These are phyloP conservation scores for Sandelia bainsii DNA, from an alignment of 2,797 vertebrate species.

Conservation along the genomic window DNA sequence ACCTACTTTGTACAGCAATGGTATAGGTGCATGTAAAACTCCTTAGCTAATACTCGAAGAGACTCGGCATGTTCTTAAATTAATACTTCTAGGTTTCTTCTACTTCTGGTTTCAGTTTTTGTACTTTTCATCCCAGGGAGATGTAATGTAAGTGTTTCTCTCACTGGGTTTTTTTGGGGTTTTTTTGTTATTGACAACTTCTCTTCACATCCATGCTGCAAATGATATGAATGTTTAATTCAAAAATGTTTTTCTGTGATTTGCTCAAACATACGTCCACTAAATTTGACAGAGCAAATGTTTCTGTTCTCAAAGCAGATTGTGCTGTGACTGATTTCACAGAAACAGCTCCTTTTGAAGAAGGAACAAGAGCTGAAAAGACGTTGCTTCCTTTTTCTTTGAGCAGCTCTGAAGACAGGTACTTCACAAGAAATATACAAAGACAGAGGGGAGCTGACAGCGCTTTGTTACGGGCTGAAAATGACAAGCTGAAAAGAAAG, in stretches of 20 bases:
- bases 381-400: conserved; percentile 64
- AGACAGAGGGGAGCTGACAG: conserved; percentile 78
- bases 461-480: conserved; percentile 73
- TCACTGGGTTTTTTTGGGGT: conserved; percentile 26
- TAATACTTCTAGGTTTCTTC: conserved; percentile 19
- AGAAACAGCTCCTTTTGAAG: conserved; percentile 77
- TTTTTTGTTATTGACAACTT: conserved; percentile 19
- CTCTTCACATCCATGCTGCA: conserved; percentile 31
- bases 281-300: conserved; percentile 75
- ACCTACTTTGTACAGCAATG: conserved; percentile 32
- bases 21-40: conserved; percentile 43
- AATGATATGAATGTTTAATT: conserved; percentile 47
- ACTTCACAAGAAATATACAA: conserved; percentile 80
- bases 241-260: conserved; percentile 54
- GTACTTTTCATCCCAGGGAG: conserved; percentile 33
- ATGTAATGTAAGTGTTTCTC: conserved; percentile 31
- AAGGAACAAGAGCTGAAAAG: conserved; percentile 69
- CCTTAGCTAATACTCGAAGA: conserved; percentile 29
- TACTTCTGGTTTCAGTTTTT: conserved; percentile 26
- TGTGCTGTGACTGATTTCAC: conserved; percentile 71
- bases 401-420: conserved; percentile 73
- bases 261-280: conserved; percentile 53
- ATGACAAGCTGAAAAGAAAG: conserved; percentile 73
- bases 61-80: neutral
- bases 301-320: conserved; percentile 71